Evolutionary conservation across 2,113 vertebrate species (phyloP).

Genomic region (Istiophorus platypterus): DNA sequence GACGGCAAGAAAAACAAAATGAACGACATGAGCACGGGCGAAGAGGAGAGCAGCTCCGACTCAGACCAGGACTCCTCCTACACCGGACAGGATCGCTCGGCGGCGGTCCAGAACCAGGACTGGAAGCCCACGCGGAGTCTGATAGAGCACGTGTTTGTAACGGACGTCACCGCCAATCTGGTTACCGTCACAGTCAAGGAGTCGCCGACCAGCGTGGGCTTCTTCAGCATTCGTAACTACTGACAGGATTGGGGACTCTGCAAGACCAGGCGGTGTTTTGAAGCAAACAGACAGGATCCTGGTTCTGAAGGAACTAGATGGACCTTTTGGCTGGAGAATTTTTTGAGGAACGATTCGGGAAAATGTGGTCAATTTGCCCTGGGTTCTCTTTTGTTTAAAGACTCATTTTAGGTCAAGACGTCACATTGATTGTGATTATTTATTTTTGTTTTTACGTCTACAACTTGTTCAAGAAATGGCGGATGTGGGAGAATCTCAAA

Average conservation of each 20-base stretch:
- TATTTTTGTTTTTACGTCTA: slow-evolving; percentile 51
- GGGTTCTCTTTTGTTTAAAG: slow-evolving; percentile 18
- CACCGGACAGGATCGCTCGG: slow-evolving; percentile 81
- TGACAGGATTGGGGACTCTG: slow-evolving; percentile 74
- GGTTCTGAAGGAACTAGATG: not conserved
- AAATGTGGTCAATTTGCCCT: slow-evolving; percentile 8
- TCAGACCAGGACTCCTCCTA: slow-evolving; percentile 90
- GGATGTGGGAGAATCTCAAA: not conserved
- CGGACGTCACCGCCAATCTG: slow-evolving; percentile 96
- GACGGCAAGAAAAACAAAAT: slow-evolving; percentile 75
- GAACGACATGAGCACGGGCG: slow-evolving; percentile 90
- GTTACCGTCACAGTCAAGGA: slow-evolving; percentile 98
- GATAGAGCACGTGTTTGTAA: slow-evolving; percentile 97
- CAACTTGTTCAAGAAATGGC: not conserved
- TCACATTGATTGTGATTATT: slow-evolving; percentile 57
- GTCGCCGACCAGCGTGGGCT: slow-evolving; percentile 97
- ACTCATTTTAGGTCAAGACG: slow-evolving; percentile 5
- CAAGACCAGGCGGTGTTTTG: not conserved
- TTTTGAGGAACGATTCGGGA: not conserved
- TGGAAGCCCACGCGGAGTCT: slow-evolving; percentile 96
- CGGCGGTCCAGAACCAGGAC: slow-evolving; percentile 91
- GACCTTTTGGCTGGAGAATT: not conserved
- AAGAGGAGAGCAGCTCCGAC: slow-evolving; percentile 92
- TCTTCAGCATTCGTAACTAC: slow-evolving; percentile 95
- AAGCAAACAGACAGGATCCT: not conserved